Conservation (phyloP, 2,888 invertebrate species). For the Apotomis betuletana region DNA sequence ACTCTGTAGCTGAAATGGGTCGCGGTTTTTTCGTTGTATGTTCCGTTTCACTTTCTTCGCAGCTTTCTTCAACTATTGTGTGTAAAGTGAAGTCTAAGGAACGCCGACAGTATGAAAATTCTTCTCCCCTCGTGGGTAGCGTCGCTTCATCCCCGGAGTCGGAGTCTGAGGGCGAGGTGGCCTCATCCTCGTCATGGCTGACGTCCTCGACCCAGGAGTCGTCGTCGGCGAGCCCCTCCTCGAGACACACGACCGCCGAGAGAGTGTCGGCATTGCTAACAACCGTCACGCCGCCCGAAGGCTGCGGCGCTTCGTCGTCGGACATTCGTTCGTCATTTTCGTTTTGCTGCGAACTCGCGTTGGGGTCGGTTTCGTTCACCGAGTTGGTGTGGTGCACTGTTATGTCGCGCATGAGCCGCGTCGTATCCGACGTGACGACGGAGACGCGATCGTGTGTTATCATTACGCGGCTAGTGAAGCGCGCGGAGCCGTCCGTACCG, state of each 20-base stretch:
- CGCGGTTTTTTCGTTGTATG: constrained; percentile 85
- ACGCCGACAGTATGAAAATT: constrained; percentile 90
- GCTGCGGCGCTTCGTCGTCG: constrained; percentile 76
- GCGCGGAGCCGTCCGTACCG: constrained; percentile 84
- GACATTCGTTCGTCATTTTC: constrained; percentile 74
- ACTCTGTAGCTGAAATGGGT: constrained; percentile 90
- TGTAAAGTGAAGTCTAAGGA: constrained; percentile 95
- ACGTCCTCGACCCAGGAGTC: constrained; percentile 96
- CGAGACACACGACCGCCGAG: constrained; percentile 89
- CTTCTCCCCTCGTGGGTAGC: constrained; percentile 90
- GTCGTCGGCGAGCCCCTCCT: constrained; percentile 94
- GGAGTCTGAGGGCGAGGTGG: constrained; percentile 86
- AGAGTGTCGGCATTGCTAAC: constrained; percentile 88
- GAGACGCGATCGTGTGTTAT: constrained; percentile 92
- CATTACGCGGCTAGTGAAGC: constrained; percentile 95
- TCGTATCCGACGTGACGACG: constrained; percentile 90
- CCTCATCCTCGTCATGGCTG: constrained; percentile 90
- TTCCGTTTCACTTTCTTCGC: constrained; percentile 95
- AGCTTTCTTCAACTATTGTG: constrained; percentile 96
- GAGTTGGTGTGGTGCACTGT: constrained; percentile 87
- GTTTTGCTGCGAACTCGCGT: constrained; percentile 62
- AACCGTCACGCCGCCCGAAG: constrained; percentile 86
- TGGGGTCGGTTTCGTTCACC: constrained; percentile 75
- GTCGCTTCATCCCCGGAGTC: constrained; percentile 88
- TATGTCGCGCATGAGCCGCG: constrained; percentile 87